A percentile compares a stretch with the other conserved stretches of the same genome.
Conservation (phyloP, 2,797 vertebrate genomes). For the Muscicapa striata region DNA sequence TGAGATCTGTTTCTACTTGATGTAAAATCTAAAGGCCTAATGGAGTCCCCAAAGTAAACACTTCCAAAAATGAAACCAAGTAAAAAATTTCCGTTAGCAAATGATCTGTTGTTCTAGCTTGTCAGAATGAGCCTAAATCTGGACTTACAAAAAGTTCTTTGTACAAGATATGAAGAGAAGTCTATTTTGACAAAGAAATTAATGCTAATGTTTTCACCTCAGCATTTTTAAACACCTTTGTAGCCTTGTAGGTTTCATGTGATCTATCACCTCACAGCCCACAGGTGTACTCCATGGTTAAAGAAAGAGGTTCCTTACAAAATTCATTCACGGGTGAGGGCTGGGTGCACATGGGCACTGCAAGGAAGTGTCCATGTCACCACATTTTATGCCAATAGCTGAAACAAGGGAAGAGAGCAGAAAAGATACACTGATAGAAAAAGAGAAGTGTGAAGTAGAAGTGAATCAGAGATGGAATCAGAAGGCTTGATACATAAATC, state of each 20-base stretch:
- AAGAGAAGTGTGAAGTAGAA: background rate
- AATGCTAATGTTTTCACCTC: background rate
- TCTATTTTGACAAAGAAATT: background rate
- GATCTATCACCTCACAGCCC: background rate
- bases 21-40: background rate
- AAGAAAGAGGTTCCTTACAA: background rate
- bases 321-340: background rate
- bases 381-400: background rate
- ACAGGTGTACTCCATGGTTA: background rate
- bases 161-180: background rate
- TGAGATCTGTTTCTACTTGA: background rate
- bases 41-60: background rate
- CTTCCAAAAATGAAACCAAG: background rate
- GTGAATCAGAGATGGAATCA: background rate
- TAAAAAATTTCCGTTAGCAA: background rate
- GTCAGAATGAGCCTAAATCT: background rate
- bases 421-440: background rate
- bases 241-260: background rate
- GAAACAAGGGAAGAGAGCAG: background rate
- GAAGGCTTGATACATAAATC: background rate
- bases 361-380: background rate
- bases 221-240: background rate
- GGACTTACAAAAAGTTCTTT: background rate
- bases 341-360: background rate
- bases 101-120: background rate